A percentile compares a stretch with the other conserved stretches of the same genome.
Evolutionary conservation across 2,113 vertebrate species (phyloP).

Genomic region (Eulacestoma nigropectus): DNA sequence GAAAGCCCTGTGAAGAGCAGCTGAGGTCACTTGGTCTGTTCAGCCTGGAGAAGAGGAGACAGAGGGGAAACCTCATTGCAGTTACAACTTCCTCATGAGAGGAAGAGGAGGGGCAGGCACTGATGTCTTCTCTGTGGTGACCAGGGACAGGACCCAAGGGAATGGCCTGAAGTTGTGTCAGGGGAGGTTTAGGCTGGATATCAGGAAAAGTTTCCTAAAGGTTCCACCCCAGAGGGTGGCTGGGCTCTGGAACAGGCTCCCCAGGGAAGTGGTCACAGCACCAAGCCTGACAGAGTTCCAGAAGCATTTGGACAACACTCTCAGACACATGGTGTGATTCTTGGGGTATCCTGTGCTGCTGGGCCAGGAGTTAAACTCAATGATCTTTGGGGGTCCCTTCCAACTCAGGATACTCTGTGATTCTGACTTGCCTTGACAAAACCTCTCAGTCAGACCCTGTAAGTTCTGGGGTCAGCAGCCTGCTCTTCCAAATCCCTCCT

Average conservation of each 20-base stretch:
- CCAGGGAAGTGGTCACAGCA: not conserved
- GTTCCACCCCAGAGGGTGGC: not conserved
- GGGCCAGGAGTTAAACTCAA: not conserved
- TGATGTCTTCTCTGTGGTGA: not conserved
- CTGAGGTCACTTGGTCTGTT: not conserved
- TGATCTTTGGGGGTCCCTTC: not conserved
- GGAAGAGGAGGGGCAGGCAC: not conserved
- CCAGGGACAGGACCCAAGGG: rapidly evolving
- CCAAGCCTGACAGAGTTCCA: not conserved
- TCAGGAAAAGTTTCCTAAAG: not conserved
- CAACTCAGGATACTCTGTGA: not conserved
- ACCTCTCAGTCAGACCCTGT: not conserved
- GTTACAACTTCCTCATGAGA: rapidly evolving
- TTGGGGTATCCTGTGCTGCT: not conserved
- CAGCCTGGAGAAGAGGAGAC: not conserved
- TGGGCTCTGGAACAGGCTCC: not conserved
- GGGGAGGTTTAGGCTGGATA: not conserved
- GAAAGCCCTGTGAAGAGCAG: rapidly evolving
- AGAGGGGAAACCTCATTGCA: rapidly evolving
- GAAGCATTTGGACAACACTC: not conserved
- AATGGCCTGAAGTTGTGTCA: not conserved
- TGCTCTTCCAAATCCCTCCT: not conserved
- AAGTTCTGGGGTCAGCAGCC: not conserved
- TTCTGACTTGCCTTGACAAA: not conserved
- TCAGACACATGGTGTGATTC: not conserved